Evolutionary conservation across 1,140 invertebrate species (phyloP).

Genomic region (Zaprionus gabonicus): DNA sequence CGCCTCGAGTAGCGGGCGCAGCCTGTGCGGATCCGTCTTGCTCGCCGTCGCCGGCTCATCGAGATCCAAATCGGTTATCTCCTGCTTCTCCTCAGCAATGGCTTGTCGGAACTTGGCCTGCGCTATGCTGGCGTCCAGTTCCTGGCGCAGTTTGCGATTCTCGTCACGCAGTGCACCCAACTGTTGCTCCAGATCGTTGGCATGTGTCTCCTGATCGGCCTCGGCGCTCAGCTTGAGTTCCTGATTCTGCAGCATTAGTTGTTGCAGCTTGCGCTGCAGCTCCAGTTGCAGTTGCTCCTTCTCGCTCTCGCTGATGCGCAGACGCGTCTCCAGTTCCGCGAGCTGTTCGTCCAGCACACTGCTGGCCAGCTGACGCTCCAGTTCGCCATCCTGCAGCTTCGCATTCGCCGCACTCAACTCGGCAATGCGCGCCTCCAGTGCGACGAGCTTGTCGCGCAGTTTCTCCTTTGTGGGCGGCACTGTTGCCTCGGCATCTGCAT

Average conservation of each 20-base stretch:
- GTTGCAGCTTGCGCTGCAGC: slow-evolving; percentile 70
- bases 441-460: slow-evolving; percentile 84
- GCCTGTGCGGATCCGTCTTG: slow-evolving; percentile 78
- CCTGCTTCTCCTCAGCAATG: slow-evolving; percentile 78
- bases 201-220: slow-evolving; percentile 73
- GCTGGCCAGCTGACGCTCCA: slow-evolving; percentile 86
- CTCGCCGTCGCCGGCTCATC: background rate
- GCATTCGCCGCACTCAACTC: slow-evolving; percentile 81
- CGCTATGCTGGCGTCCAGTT: slow-evolving; percentile 64
- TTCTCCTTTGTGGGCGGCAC: slow-evolving; percentile 77
- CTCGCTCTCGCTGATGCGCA: slow-evolving; percentile 66
- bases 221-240: slow-evolving; percentile 73
- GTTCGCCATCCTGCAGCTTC: slow-evolving; percentile 79
- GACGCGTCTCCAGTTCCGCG: slow-evolving; percentile 65
- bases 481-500: slow-evolving; percentile 50
- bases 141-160: slow-evolving; percentile 63
- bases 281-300: slow-evolving; percentile 77
- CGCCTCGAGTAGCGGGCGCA: slow-evolving; percentile 53
- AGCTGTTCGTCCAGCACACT: slow-evolving; percentile 85
- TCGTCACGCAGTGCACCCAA: slow-evolving; percentile 59
- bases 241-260: slow-evolving; percentile 72
- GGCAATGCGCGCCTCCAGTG: slow-evolving; percentile 83
- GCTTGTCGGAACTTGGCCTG: slow-evolving; percentile 76
- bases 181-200: slow-evolving; percentile 73
- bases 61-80: slow-evolving; percentile 69